phyloP scores from a whole-genome alignment of 2,888 invertebrate species.

The Volucella inflata region DNA sequence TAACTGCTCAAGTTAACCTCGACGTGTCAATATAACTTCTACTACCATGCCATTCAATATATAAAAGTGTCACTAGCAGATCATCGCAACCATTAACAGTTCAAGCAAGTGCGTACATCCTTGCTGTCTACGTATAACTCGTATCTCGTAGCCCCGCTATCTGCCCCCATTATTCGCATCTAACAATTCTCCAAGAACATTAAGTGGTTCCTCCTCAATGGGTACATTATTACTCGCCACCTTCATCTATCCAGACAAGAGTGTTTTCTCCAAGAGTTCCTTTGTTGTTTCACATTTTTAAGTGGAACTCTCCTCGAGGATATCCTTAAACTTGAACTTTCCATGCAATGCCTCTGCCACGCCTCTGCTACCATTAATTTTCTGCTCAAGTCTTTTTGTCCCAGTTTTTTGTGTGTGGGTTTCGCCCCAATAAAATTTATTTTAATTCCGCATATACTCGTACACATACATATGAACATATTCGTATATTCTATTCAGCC shows the following conservation, averaged over 20 bases:
- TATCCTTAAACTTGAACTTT: constrained; percentile 59
- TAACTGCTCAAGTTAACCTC: constrained; percentile 3
- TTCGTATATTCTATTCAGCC: not conserved
- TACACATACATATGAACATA: constrained; percentile 12
- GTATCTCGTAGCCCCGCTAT: too few relatives aligned
- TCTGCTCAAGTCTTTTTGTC: constrained; percentile 28
- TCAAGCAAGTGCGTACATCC: constrained; percentile 30
- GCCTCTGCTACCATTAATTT: constrained; percentile 61
- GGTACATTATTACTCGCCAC: constrained; percentile 17
- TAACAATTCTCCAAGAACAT: constrained; percentile 28
- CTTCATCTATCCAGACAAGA: constrained; percentile 11
- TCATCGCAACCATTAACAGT: constrained; percentile 51
- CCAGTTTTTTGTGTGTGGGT: constrained; percentile 12
- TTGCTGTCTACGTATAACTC: not conserved
- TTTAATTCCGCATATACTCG: constrained; percentile 36
- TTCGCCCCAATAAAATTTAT: constrained; percentile 44
- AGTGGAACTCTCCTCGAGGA: constrained; percentile 47
- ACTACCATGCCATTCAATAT: not conserved
- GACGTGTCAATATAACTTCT: not conserved
- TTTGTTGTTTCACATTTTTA: constrained; percentile 14
- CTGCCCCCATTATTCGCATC: not conserved
- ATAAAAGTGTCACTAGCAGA: constrained; percentile 27
- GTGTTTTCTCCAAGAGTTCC: constrained; percentile 3
- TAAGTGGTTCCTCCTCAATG: constrained; percentile 46
- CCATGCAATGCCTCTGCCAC: constrained; percentile 14